Base-by-base conservation (phyloP, 2,797 vertebrate genomes). In the Ispidina picta region DNA sequence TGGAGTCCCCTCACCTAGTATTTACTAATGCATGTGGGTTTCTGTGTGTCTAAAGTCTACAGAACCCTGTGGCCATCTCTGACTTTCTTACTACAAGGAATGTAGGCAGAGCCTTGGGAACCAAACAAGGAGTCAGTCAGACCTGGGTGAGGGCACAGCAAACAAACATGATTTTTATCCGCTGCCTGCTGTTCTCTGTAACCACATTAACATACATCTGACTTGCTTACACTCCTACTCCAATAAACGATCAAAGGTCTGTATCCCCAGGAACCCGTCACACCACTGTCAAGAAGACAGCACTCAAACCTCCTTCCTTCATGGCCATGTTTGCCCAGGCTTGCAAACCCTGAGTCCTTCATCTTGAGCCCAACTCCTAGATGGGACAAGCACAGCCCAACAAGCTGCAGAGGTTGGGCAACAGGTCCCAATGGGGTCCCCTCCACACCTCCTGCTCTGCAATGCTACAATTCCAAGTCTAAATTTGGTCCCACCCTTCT, bases 61-160 rank as follows among this genome's bases (percentile, higher is more conserved):
- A 91, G 72, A 94, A 70, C 82, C 89, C 90, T 10, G 29, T 73
- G 76, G 76, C 82, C 87, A 84, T 88, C 95, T 91, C 86, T 94
- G 86, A 94, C 74, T 96, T 86, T 90, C 75, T 93, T 90, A 82
- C 86, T 93, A 77, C 35, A 41, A 74, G 83, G 81, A 86, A 89
- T 62, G 71, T 62, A 88, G 76, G 92, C 83, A 95, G 88, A 85
- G 59, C 77, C 86, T 91, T 86, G 88, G 60, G 78, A 95, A 94
- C 69, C 3, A 0, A 95, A 90, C 37, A 49, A 65, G 73, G 60
- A 92, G 89, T 81, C 75, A 82, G 77, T 60, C 8, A 0, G 54
- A 92, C 89, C 90, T 90, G 85, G 62, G 54, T 41, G 63, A 93
- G 77, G 87, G 63, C 4, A 0, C 72, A 92, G 86, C 71, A 64